phyloP scores from a whole-genome alignment of 2,113 vertebrate genomes.

The Pseudorectes ferrugineus region DNA sequence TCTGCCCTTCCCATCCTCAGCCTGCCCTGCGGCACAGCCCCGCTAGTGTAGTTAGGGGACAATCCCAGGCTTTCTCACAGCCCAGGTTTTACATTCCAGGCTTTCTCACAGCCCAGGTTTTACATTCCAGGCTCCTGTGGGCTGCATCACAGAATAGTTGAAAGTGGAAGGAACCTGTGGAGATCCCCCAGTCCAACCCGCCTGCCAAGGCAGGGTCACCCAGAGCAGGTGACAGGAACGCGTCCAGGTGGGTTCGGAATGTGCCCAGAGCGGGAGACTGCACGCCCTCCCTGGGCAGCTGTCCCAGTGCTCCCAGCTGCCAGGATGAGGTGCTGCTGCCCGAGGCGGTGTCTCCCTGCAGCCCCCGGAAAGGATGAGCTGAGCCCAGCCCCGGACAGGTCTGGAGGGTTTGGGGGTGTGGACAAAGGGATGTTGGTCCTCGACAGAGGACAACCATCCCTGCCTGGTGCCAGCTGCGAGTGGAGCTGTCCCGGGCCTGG shows the following conservation, averaged over 20 bases:
- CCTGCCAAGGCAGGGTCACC: neutral
- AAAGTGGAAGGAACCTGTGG: neutral
- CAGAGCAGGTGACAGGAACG: neutral
- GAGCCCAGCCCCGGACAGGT: neutral
- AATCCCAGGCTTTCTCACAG: neutral
- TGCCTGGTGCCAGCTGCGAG: neutral
- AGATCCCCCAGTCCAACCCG: neutral
- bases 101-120: too few relatives aligned
- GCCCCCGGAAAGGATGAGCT: neutral
- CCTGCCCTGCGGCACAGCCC: neutral
- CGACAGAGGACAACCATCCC: neutral
- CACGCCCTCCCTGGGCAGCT: neutral
- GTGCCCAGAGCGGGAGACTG: neutral
- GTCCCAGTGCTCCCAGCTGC: neutral
- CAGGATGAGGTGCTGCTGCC: neutral
- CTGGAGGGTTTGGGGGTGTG: neutral
- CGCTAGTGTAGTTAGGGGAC: accelerated
- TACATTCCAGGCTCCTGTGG: neutral
- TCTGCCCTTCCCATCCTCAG: neutral
- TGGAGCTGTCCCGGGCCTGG: neutral
- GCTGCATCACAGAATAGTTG: neutral
- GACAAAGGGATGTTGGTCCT: neutral
- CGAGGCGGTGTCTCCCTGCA: accelerated
- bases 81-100: neutral
- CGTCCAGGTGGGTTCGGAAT: neutral